These are phyloP conservation scores for Capricornis sumatraensis DNA, from an alignment of 2,113 vertebrate genomes.

Conservation along the genomic window DNA sequence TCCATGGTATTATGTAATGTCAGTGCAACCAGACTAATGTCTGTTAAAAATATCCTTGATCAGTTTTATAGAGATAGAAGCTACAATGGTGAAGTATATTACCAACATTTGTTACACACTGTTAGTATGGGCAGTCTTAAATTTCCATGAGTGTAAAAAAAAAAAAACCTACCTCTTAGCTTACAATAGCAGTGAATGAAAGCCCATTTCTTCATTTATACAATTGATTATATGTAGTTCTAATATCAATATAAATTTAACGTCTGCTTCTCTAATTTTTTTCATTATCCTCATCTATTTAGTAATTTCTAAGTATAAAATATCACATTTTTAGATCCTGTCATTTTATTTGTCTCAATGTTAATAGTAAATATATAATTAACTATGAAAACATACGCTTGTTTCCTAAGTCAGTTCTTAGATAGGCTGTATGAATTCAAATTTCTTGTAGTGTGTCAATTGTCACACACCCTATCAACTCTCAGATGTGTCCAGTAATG, in stretches of 20 bases:
- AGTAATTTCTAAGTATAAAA: background rate
- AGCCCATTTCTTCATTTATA: background rate
- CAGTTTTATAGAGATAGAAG: background rate
- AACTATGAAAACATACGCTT: background rate
- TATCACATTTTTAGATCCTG: background rate
- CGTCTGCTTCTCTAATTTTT: background rate
- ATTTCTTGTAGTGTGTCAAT: background rate
- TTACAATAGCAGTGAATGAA: background rate
- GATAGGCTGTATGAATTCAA: background rate
- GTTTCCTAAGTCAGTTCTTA: background rate
- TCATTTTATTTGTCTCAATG: background rate
- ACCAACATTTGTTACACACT: background rate
- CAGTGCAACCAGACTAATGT: background rate
- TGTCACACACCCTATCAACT: background rate
- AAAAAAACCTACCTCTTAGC: background rate
- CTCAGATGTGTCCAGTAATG: background rate
- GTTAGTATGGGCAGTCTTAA: background rate
- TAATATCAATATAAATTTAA: background rate
- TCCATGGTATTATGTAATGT: background rate
- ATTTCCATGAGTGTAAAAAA: background rate
- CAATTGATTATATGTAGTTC: background rate
- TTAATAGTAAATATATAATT: background rate
- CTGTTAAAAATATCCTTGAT: background rate
- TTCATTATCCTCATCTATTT: background rate
- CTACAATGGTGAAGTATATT: background rate